Evolutionary conservation across 2,113 vertebrate genomes (phyloP).

Genomic region (Ondatra zibethicus): DNA sequence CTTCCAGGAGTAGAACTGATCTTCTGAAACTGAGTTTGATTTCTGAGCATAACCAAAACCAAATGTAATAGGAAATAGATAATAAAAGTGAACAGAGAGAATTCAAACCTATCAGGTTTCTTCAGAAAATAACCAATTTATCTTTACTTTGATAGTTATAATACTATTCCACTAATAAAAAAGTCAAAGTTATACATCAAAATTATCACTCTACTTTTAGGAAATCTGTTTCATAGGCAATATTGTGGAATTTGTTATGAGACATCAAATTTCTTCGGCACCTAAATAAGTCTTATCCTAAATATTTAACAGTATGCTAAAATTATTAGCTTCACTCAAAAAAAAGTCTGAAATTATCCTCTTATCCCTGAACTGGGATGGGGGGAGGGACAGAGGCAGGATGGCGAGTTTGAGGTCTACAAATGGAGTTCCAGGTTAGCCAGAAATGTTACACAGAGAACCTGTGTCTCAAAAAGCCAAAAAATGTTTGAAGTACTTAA

Average conservation of each 20-base stretch:
- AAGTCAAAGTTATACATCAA: neutral
- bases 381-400: neutral
- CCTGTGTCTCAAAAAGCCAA: neutral
- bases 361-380: neutral
- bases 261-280: neutral
- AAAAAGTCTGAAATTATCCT: neutral
- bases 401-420: neutral
- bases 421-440: neutral
- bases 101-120: neutral
- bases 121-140: constrained; percentile 31
- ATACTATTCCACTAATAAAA: neutral
- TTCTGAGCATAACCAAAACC: neutral
- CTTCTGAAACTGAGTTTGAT: neutral
- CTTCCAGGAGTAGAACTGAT: neutral
- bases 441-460: neutral
- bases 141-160: neutral
- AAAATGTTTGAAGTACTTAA: neutral
- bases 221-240: neutral
- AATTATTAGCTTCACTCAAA: neutral
- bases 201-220: neutral
- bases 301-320: neutral
- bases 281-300: neutral
- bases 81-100: neutral
- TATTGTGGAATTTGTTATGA: neutral
- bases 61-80: neutral